Evolutionary conservation across 2,797 vertebrate species (phyloP), one percentile per base, ranked within the genome.

Genomic region (Pogonophryne albipinna): DNA sequence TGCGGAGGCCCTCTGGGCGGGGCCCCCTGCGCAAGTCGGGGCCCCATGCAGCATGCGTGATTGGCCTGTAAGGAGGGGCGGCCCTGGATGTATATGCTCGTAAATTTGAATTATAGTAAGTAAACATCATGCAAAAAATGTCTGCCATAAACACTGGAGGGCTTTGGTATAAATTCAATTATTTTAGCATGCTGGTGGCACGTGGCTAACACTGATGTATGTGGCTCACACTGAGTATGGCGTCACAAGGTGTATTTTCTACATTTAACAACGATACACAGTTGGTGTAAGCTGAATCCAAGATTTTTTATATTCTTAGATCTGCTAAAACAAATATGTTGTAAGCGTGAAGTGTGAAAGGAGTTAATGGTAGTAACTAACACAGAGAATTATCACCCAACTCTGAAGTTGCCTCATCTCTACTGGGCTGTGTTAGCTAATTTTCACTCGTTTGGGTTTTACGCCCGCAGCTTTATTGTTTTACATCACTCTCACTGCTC

Each of bases 51-150:
- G n/a, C n/a, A n/a, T n/a, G n/a, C n/a, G n/a, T n/a, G n/a, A n/a
- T n/a, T n/a, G n/a, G n/a, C n/a, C n/a, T n/a, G n/a, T n/a, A n/a
- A n/a, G n/a, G n/a, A n/a, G n/a, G n/a, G n/a, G n/a, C n/a, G n/a
- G n/a, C n/a, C n/a, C n/a, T n/a, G n/a, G 44, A 74, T 62, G 41
- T 31, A 41, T 74, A 55, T 70, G 59, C 61, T 68, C 61, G 78
- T 83, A 84, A 80, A 76, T 77, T 53, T 3, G 12, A 76, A 70
- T 81, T 71, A 81, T 53, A 64, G 46, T 67, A 71, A 61, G 41
- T 52, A 80, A 80, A 82, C n/a, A 76, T 76, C 64, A 59, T 71
- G 70, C 58, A 76, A 79, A 79, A 82, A 66, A 69, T 74, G 60
- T 66, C 9, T 34, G 47, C 19, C 52, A 49, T 74, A 74, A 84